These are phyloP conservation scores for Nothocercus nigrocapillus DNA, from an alignment of 2,113 vertebrate genomes.

Conservation along the genomic window DNA sequence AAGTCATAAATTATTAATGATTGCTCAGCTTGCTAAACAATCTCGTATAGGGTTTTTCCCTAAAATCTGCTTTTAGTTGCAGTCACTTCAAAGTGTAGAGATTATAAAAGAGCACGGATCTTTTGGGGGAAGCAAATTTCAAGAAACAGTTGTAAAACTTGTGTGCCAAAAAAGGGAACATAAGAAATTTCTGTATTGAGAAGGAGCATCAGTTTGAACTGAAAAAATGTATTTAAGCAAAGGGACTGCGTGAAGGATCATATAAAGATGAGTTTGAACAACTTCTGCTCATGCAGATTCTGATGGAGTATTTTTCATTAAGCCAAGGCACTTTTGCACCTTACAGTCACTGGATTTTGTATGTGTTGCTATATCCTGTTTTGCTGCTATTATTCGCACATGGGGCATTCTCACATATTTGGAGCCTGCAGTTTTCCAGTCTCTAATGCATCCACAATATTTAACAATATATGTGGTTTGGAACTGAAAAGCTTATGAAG, in stretches of 20 bases:
- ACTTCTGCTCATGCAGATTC: slow-evolving; percentile 56
- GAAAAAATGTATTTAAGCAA: background rate
- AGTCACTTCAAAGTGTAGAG: background rate
- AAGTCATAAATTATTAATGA: background rate
- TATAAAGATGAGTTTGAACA: slow-evolving; percentile 49
- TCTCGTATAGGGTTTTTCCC: background rate
- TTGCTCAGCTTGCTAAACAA: background rate
- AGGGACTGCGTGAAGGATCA: slow-evolving; percentile 38
- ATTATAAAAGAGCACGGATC: background rate
- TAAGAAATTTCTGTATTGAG: background rate
- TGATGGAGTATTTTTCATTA: slow-evolving; percentile 50
- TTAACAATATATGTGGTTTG: slow-evolving; percentile 83
- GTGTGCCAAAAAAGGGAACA: slow-evolving; percentile 10
- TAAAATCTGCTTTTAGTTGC: background rate
- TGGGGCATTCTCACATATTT: slow-evolving; percentile 73
- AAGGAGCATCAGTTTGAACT: slow-evolving; percentile 22
- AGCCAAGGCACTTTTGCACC: slow-evolving; percentile 62
- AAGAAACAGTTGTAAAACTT: slow-evolving; percentile 6
- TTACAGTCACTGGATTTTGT: slow-evolving; percentile 67
- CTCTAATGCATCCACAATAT: slow-evolving; percentile 81
- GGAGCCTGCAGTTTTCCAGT: slow-evolving; percentile 78
- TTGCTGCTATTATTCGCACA: slow-evolving; percentile 66
- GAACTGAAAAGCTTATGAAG: slow-evolving; percentile 81
- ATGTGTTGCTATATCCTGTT: slow-evolving; percentile 63
- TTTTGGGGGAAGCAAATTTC: slow-evolving; percentile 3